Base-by-base conservation (phyloP, 2,888 invertebrate genomes). In the Synanthedon vespiformis region DNA sequence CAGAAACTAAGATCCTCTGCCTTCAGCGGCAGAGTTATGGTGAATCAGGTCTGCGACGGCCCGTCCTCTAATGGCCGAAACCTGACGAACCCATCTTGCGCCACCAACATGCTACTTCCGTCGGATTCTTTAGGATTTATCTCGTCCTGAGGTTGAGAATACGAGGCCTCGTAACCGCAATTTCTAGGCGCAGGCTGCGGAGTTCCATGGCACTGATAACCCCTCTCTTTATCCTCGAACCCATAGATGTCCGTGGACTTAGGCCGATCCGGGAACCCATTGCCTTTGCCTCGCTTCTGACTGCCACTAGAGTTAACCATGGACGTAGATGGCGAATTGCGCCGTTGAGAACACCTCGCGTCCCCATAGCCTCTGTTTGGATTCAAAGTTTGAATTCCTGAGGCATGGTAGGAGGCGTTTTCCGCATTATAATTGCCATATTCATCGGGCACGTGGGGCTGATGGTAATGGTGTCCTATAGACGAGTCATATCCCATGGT, bases 11-110 rank as follows among this genome's bases (percentile, higher is more conserved):
- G 70, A 52, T 71, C 63, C 62, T 83, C 84, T 76, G 81, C 68
- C 84, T 75, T 64, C 41, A 58, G 58, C 54, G 80, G 73, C 80
- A 85, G 83, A 63, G 66, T 71, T 49, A 83, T 75, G 57, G 77
- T 77, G 61, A 82, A 88, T 89, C 88, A 83, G 61, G 88, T 88
- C 68, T 84, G 84, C 65, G 84, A 77, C 40, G 83, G 75, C 0
- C 77, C 77, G 58, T 88, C 88, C 63, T 90, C 93, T 61, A 94
- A 84, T 13, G 93, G 92, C 57, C 95, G 89, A 81, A 96, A 95
- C 61, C 96, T 88, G 12, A 96, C 93, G 77, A 96, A 95, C 4
- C 96, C 95, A 69, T 95, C 94, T 70, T 96, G 96, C 56, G 95
- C 94, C n/a, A 95, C 95, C 58, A 96, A 83, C 94, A 96, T 95